Percentiles rank a stretch among this genome's conserved stretches.
These are phyloP conservation scores for Pomatorhinus ruficollis DNA, from an alignment of 2,113 vertebrate genomes.

Conservation along the genomic window DNA sequence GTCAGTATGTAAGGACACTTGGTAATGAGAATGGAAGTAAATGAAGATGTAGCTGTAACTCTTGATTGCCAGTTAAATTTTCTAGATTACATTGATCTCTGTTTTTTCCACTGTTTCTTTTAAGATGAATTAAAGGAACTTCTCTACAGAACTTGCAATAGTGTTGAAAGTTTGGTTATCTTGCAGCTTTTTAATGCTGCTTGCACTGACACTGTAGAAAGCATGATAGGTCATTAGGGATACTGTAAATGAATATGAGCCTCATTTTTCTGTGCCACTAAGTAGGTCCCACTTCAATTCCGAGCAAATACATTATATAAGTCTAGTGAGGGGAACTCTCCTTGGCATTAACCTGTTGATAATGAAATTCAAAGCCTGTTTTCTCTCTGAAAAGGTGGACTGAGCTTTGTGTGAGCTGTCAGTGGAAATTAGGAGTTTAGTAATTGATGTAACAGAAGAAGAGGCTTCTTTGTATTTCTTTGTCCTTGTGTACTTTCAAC, in stretches of 20 bases:
- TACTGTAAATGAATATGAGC: neutral
- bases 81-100: neutral
- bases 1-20: neutral
- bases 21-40: neutral
- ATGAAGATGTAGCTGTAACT: neutral
- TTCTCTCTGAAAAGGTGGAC: neutral
- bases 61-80: neutral
- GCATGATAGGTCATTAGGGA: neutral
- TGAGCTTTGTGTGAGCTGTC: neutral
- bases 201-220: neutral
- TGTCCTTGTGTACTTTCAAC: neutral
- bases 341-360: neutral
- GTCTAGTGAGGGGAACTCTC: neutral
- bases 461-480: constrained; percentile 23
- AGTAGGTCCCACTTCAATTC: constrained; percentile 29
- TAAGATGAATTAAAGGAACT: neutral
- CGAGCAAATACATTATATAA: constrained; percentile 9
- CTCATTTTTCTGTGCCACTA: constrained; percentile 11
- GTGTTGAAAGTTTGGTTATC: neutral
- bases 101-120: neutral
- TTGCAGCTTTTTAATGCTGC: neutral
- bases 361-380: constrained; percentile 13
- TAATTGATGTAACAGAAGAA: constrained; percentile 15
- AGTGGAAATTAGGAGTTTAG: constrained; percentile 9
- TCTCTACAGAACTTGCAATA: neutral